A percentile compares a stretch with the other conserved stretches of the same genome.
phyloP scores from a whole-genome alignment of 2,888 invertebrate genomes.

The Drosophila meridionalis region DNA sequence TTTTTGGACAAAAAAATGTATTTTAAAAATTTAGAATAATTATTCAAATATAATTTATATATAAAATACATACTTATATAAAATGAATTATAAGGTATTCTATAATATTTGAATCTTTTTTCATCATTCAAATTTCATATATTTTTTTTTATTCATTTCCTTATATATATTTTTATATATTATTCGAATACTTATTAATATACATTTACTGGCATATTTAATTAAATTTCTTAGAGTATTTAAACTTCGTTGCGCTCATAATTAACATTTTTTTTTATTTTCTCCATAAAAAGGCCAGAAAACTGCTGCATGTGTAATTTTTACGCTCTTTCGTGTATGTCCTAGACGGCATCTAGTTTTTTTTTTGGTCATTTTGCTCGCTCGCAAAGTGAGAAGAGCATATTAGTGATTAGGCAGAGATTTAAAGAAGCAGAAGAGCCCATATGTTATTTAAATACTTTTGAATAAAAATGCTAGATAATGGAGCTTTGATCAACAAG shows the following conservation, averaged over 20 bases:
- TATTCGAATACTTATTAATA: neutral
- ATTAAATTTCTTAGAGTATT: constrained; percentile 16
- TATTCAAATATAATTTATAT: too few species aligned
- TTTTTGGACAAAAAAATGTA: too few species aligned
- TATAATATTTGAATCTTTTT: too few species aligned
- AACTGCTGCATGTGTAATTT: constrained; percentile 80
- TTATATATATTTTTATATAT: neutral
- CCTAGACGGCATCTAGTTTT: constrained; percentile 54
- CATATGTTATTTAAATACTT: neutral
- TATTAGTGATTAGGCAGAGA: neutral
- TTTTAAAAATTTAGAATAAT: too few species aligned
- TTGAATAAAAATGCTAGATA: neutral
- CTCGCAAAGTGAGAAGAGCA: neutral
- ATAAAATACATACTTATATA: too few species aligned
- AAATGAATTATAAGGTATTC: too few species aligned
- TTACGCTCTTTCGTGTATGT: constrained; percentile 61
- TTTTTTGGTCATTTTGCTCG: constrained; percentile 18
- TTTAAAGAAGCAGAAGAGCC: neutral
- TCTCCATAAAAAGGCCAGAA: constrained; percentile 61
- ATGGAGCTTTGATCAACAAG: neutral
- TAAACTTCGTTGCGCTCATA: constrained; percentile 13
- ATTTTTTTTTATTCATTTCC: neutral
- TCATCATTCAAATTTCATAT: neutral
- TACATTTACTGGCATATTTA: neutral
- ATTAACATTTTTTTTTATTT: constrained; percentile 9